phyloP scores from a whole-genome alignment of 1,140 invertebrate genomes.

The Choristoneura fumiferana region DNA sequence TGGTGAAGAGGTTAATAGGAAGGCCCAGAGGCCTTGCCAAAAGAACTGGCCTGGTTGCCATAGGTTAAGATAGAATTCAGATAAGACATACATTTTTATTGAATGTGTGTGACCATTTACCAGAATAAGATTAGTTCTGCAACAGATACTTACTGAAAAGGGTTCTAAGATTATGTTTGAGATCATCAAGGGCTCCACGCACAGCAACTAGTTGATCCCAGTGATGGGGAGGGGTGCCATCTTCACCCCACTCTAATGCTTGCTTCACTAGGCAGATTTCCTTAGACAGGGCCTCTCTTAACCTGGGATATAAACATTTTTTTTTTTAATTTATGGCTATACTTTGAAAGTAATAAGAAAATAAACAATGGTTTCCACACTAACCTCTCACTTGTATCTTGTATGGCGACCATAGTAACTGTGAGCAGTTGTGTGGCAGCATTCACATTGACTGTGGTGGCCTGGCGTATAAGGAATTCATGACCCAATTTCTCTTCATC shows the following conservation, averaged over 20 bases:
- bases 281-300: conserved; percentile 59
- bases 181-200: conserved; percentile 56
- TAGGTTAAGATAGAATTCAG: too few relatives aligned
- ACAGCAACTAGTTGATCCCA: conserved; percentile 72
- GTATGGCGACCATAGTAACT: conserved; percentile 71
- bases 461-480: conserved; percentile 73
- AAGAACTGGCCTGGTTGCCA: too few relatives aligned
- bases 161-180: conserved; percentile 66
- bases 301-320: conserved; percentile 36
- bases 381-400: conserved; percentile 74
- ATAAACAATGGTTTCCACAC: conserved; percentile 11
- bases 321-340: background rate
- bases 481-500: conserved; percentile 58
- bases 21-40: too few relatives aligned
- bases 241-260: conserved; percentile 71
- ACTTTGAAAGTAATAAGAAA: background rate
- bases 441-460: conserved; percentile 73
- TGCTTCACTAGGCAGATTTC: conserved; percentile 70
- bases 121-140: too few relatives aligned
- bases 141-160: conserved; percentile 58
- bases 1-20: too few relatives aligned
- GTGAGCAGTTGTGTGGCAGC: conserved; percentile 73
- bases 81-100: too few relatives aligned
- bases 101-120: too few relatives aligned
- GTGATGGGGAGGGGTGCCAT: conserved; percentile 64